A percentile compares a stretch with the other conserved stretches of the same genome.
These are phyloP conservation scores for Drosophila incognita DNA, from an alignment of 2,888 invertebrate species.

Conservation along the genomic window DNA sequence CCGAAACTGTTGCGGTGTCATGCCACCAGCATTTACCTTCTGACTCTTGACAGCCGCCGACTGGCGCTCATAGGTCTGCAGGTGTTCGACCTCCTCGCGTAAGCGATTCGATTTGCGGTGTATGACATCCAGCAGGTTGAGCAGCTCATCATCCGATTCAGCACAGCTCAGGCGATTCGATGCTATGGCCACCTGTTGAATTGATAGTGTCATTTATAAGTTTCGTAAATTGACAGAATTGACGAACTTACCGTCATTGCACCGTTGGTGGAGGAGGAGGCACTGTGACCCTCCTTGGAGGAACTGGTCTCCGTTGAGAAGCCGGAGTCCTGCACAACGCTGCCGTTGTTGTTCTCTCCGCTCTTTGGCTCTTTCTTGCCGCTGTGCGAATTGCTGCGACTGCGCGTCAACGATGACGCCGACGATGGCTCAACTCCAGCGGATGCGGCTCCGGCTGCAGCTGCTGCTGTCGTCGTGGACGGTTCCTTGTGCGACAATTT, in stretches of 20 bases:
- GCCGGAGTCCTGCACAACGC: constrained; percentile 92
- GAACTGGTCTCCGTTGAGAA: constrained; percentile 95
- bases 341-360: constrained; percentile 86
- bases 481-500: constrained; percentile 86
- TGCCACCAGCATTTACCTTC: constrained; percentile 51
- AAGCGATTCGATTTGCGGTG: constrained; percentile 91
- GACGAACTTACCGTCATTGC: constrained; percentile 85
- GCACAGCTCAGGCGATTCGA: constrained; percentile 83
- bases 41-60: constrained; percentile 56
- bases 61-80: constrained; percentile 86
- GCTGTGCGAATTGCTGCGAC: constrained; percentile 88
- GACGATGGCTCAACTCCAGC: constrained; percentile 71
- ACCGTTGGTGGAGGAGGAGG: constrained; percentile 89
- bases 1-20: constrained; percentile 82
- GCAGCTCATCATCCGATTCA: constrained; percentile 92
- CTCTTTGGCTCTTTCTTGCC: constrained; percentile 88
- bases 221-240: neutral
- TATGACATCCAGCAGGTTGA: constrained; percentile 94
- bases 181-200: constrained; percentile 78
- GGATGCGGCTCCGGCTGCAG: constrained; percentile 43
- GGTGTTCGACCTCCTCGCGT: constrained; percentile 89
- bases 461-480: constrained; percentile 72
- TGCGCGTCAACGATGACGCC: constrained; percentile 85
- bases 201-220: no score
- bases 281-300: constrained; percentile 91